phyloP scores from a whole-genome alignment of 2,888 invertebrate species.

The Lithodes maja region DNA sequence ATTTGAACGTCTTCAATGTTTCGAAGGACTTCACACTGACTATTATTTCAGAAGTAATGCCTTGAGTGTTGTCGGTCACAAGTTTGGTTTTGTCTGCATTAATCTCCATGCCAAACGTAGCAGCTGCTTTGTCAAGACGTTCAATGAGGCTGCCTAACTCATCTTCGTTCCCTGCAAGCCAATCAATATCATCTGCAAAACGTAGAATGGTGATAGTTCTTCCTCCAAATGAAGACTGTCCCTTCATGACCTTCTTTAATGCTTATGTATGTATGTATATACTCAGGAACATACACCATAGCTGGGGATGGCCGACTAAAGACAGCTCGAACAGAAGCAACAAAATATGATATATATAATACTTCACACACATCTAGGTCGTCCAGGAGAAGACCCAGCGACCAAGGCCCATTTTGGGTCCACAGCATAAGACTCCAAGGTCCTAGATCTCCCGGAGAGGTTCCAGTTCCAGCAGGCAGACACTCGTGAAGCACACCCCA shows the following conservation, averaged over 20 bases:
- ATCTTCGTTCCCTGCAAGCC: conserved; percentile 2
- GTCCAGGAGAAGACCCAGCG: too few relatives aligned
- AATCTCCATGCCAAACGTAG: conserved; percentile 19
- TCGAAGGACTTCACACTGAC: not conserved
- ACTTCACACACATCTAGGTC: too few relatives aligned
- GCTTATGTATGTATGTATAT: too few relatives aligned
- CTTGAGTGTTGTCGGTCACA: conserved; percentile 27
- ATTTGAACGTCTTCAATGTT: conserved; percentile 23
- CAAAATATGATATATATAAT: too few relatives aligned
- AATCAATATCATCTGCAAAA: conserved; percentile 5
- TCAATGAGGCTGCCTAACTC: conserved; percentile 4
- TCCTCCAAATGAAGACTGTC: not conserved
- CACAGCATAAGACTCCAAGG: too few relatives aligned
- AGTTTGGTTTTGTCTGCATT: conserved; percentile 13
- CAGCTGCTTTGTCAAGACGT: conserved; percentile 15
- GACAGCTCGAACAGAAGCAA: too few relatives aligned
- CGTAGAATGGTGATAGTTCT: not conserved
- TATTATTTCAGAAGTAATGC: conserved; percentile 13
- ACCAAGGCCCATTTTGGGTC: too few relatives aligned
- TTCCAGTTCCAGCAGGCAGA: too few relatives aligned
- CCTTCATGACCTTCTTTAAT: not conserved
- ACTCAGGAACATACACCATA: too few relatives aligned
- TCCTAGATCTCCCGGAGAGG: too few relatives aligned
- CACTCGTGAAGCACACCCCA: too few relatives aligned
- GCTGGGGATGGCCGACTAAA: too few relatives aligned